Evolutionary conservation across 1,140 invertebrate genomes (phyloP), one percentile per base, ranked within the genome.

Genomic region (Drosophila athabasca): DNA sequence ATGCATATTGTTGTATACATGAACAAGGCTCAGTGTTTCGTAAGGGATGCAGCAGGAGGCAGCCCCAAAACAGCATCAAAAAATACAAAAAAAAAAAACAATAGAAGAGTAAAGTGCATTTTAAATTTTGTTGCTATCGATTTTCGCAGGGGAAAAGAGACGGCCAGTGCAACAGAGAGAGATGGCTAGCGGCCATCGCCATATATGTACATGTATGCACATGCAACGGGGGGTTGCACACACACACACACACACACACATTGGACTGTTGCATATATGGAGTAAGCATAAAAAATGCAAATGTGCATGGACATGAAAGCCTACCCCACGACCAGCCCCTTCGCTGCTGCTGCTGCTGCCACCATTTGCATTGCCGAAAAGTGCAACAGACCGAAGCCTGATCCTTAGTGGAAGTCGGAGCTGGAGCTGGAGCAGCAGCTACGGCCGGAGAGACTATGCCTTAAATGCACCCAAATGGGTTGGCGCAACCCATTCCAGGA

Each of bases 261-360:
- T 24, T 3, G 35, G 35, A 39, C 35, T 39, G 35, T 39, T 73
- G 45, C 15, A 43, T 65, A 53, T 61, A 35, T 15, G 51, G 29
- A 61, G 57, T 55, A 76, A 68, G 60, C 51, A 68, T 76, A 76
- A 68, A 71, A 76, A 76, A 76, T 76, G 62, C 62, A 76, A 76
- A 76, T 68, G 62, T 60, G 62, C 45, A 57, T 24, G 41, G 46
- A 48, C 53, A 53, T n/a, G 45, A 68, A 53, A 41, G 29, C 59
- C 53, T 50, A 24, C 26, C 4, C 15, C 35, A 19, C 29, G 8
- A 17, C 19, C 57, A 24, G 13, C n/a, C 29, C 15, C 7, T 26
- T 13, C 15, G 2, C 9, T 6, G 2, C 26, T 29, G 24, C 19
- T 17, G 11, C 19, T 26, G 5, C 58, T n/a, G 17, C 31, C 19